Percentiles rank a stretch among this genome's conserved stretches.
Evolutionary conservation across 53 echinoderm and acorn worm species (phyloP).

Genomic region (Luidia sarsii): DNA sequence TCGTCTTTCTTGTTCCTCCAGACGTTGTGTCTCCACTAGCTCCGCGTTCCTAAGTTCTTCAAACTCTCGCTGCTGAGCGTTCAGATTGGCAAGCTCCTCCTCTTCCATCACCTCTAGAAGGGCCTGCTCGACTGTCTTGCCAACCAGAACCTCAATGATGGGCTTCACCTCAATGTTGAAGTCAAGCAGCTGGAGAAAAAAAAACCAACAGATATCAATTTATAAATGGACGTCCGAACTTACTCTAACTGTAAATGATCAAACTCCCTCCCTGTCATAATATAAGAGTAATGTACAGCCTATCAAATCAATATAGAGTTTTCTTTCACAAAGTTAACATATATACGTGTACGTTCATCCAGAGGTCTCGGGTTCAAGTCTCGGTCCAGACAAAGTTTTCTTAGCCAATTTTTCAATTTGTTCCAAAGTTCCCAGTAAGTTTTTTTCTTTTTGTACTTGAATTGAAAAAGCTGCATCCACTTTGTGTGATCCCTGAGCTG

Average conservation of each 20-base stretch:
- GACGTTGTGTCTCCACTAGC: constrained; percentile 97
- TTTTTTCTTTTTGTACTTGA: too few species aligned
- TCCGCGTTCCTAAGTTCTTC: constrained; percentile 96
- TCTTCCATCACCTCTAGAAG: constrained; percentile 98
- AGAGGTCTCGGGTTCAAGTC: too few species aligned
- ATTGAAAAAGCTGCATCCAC: too few species aligned
- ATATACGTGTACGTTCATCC: too few species aligned
- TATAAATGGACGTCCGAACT: background rate
- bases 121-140: constrained; percentile 99
- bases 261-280: too few species aligned
- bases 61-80: constrained; percentile 91
- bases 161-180: constrained; percentile 99
- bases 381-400: too few species aligned
- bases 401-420: too few species aligned
- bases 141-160: constrained; percentile 97
- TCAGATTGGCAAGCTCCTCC: constrained; percentile 90
- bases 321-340: too few species aligned
- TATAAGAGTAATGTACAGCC: constrained; percentile 3
- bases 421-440: too few species aligned
- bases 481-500: background rate
- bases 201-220: background rate
- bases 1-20: constrained; percentile 97
- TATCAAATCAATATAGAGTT: too few species aligned
- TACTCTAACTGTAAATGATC: too few species aligned
- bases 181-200: constrained; percentile 92